phyloP scores from a whole-genome alignment of 2,888 invertebrate genomes.

The Andricus quercusramuli region DNA sequence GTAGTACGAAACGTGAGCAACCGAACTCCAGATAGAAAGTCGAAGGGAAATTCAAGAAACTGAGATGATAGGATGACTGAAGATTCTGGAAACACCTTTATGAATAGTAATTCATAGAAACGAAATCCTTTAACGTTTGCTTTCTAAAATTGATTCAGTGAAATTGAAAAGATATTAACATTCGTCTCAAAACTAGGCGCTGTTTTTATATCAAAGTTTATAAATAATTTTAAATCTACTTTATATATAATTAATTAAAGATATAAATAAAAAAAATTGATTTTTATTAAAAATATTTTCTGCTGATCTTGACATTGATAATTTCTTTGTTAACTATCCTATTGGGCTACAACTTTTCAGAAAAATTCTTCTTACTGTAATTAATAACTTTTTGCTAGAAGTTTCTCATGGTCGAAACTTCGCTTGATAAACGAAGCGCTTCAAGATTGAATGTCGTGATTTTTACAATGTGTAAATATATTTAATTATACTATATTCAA shows the following conservation, averaged over 20 bases:
- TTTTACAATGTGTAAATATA: too few species aligned
- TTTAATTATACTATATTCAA: too few species aligned
- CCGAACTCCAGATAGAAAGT: conserved; percentile 53
- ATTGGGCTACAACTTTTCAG: too few species aligned
- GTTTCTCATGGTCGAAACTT: too few species aligned
- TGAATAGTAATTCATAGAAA: conserved; percentile 59
- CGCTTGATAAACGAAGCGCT: too few species aligned
- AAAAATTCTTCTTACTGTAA: too few species aligned
- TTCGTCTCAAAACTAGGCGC: neutral
- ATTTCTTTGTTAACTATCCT: too few species aligned
- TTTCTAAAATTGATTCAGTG: neutral
- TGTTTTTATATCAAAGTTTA: neutral
- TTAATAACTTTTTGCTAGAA: too few species aligned
- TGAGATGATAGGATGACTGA: conserved; percentile 57
- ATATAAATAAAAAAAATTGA: too few species aligned
- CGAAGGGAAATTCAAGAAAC: conserved; percentile 55
- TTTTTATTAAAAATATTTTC: too few species aligned
- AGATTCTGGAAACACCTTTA: conserved; percentile 57
- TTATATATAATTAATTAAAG: neutral
- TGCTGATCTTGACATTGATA: too few species aligned
- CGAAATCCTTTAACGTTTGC: conserved; percentile 45
- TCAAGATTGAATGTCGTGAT: too few species aligned
- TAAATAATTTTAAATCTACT: conserved; percentile 7
- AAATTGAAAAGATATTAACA: neutral
- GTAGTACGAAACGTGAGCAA: conserved; percentile 54